Conservation (phyloP, 1,140 invertebrate genomes). For the Chionoecetes opilio region DNA sequence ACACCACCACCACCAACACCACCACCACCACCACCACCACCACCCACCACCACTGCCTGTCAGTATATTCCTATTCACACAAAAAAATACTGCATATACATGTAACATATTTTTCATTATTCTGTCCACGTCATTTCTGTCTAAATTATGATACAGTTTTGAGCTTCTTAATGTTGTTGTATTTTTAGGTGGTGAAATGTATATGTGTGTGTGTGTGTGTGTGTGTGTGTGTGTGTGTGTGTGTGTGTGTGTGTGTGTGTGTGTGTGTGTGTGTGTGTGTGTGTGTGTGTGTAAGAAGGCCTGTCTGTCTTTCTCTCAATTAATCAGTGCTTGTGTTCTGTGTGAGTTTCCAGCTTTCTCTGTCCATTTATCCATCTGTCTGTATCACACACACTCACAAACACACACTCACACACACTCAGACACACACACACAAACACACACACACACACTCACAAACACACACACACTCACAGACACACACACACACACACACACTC, state of each 20-base stretch:
- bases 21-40: too few species aligned
- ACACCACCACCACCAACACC: too few species aligned
- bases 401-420: conserved; percentile 34
- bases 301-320: not conserved
- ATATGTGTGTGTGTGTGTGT: conserved; percentile 55
- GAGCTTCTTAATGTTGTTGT: not conserved
- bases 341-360: not conserved
- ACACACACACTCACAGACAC: not conserved
- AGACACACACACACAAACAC: conserved; percentile 44
- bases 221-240: conserved; percentile 65
- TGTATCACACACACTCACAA: conserved; percentile 32
- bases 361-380: conserved; percentile 9
- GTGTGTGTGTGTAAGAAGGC: conserved; percentile 42
- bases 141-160: not conserved
- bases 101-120: too few species aligned
- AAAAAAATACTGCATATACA: too few species aligned
- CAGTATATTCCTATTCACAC: too few species aligned
- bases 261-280: conserved; percentile 64
- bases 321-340: not conserved
- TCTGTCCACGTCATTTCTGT: not conserved
- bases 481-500: conserved; percentile 56
- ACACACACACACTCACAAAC: conserved; percentile 42
- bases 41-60: too few species aligned
- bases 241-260: conserved; percentile 51
- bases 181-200: not conserved